Evolutionary conservation across 2,113 vertebrate species (phyloP).

Genomic region (Chinchilla lanigera): DNA sequence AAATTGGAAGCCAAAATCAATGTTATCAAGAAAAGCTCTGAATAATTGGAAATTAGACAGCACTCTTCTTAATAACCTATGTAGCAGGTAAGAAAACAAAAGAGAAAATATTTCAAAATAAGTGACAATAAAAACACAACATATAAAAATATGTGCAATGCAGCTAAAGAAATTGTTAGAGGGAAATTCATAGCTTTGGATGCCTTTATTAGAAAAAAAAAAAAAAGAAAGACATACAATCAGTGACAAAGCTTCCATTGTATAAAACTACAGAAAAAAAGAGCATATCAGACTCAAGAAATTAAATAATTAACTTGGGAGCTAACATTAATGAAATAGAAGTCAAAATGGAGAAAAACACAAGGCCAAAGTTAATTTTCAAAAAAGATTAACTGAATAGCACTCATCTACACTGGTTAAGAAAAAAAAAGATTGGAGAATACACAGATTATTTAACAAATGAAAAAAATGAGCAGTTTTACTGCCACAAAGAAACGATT

Average conservation of each 20-base stretch:
- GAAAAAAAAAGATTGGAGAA: neutral
- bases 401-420: neutral
- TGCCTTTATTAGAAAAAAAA: neutral
- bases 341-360: neutral
- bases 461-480: neutral
- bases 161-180: neutral
- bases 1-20: neutral
- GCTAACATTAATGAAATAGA: neutral
- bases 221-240: neutral
- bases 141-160: neutral
- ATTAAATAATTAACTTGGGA: neutral
- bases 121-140: neutral
- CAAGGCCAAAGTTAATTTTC: neutral
- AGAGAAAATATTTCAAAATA: constrained; percentile 1
- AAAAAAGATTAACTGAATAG: constrained; percentile 8
- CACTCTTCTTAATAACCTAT: neutral
- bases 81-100: neutral
- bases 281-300: constrained; percentile 13
- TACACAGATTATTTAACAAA: neutral
- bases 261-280: neutral
- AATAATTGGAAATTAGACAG: neutral
- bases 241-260: neutral
- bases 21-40: neutral
- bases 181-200: neutral
- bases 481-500: neutral